phyloP scores from a whole-genome alignment of 2,113 vertebrate species.

The Alethe diademata region DNA sequence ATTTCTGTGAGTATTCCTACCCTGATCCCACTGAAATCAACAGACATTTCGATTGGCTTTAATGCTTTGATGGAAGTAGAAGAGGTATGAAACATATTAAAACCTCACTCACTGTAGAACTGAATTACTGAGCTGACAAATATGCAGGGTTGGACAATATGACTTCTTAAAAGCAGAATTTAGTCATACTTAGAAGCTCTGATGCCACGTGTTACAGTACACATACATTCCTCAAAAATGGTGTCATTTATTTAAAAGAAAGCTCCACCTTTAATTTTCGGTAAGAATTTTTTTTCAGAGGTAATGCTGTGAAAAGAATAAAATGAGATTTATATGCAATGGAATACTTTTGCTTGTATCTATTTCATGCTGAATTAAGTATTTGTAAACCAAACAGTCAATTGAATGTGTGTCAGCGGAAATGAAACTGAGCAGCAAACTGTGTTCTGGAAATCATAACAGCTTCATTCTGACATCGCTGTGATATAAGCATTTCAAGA shows the following conservation, averaged over 20 bases:
- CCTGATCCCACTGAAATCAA: background rate
- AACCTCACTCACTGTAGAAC: background rate
- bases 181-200: background rate
- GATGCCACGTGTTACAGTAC: background rate
- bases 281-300: background rate
- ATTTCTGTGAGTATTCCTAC: background rate
- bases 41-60: background rate
- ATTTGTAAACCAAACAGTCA: constrained; percentile 5
- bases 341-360: background rate
- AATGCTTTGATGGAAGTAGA: background rate
- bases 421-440: background rate
- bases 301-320: background rate
- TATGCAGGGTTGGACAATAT: background rate
- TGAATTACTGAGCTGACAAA: background rate
- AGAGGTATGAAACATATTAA: background rate
- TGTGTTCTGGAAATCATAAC: background rate
- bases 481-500: constrained; percentile 5
- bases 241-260: background rate
- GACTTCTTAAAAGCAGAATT: background rate
- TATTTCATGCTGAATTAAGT: constrained; percentile 13
- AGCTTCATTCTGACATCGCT: background rate
- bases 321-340: background rate
- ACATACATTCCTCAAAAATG: background rate
- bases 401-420: background rate
- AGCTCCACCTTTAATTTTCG: background rate